These are phyloP conservation scores for Trimorus sp. DNA, from an alignment of 2,888 invertebrate genomes.

Conservation along the genomic window DNA sequence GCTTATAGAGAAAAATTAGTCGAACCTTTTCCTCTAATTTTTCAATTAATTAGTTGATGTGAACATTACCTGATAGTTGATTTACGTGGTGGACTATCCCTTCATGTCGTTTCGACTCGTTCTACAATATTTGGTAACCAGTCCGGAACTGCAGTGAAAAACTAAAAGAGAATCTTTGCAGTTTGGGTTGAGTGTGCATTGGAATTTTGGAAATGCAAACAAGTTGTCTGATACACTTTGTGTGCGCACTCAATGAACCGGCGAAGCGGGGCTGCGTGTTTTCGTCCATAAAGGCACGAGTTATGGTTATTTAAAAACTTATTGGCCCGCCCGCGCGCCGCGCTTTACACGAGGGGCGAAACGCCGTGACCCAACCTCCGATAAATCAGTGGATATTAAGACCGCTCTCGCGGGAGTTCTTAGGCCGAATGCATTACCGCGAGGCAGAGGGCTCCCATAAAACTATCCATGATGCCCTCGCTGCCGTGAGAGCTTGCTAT, in stretches of 20 bases:
- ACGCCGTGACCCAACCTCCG: conserved; percentile 78
- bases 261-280: conserved; percentile 71
- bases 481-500: conserved; percentile 70
- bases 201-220: no score
- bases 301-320: conserved; percentile 81
- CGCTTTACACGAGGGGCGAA: conserved; percentile 75
- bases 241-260: conserved; percentile 38
- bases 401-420: conserved; percentile 72
- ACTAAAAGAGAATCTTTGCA: no score
- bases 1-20: no score
- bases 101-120: no score
- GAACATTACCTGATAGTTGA: no score
- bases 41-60: no score
- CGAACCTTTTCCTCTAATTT: no score
- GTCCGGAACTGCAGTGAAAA: no score
- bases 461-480: conserved; percentile 72
- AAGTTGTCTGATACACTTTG: no score
- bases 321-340: conserved; percentile 80
- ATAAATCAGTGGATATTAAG: conserved; percentile 81
- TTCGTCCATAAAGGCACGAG: conserved; percentile 79
- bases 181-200: no score
- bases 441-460: conserved; percentile 76
- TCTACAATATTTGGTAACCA: no score
- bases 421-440: conserved; percentile 74
- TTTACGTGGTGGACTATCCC: no score